Conservation (phyloP, 1,140 invertebrate species). For the Phenacoccus solenopsis region DNA sequence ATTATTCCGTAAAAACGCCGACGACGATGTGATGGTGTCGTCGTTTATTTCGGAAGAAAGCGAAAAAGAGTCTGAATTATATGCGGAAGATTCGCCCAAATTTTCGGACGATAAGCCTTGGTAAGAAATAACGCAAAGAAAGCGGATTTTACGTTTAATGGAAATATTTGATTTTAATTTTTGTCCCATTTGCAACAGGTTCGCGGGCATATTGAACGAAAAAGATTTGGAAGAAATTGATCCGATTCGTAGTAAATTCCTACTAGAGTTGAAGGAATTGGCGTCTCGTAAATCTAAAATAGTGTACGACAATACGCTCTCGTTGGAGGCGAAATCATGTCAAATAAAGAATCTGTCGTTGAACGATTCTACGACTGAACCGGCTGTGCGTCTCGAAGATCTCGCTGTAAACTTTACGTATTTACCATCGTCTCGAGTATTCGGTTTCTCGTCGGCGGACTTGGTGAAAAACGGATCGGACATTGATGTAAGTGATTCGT, state of each 20-base stretch:
- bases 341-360: slow-evolving; percentile 7
- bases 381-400: slow-evolving; percentile 10
- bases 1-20: background rate
- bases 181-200: slow-evolving; percentile 76
- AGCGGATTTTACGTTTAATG: slow-evolving; percentile 43
- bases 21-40: slow-evolving; percentile 40
- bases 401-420: background rate
- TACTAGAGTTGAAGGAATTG: background rate
- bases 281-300: slow-evolving; percentile 10
- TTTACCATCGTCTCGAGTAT: slow-evolving; percentile 71
- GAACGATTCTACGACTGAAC: slow-evolving; percentile 4
- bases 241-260: slow-evolving; percentile 7
- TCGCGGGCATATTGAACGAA: slow-evolving; percentile 54
- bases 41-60: slow-evolving; percentile 69
- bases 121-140: slow-evolving; percentile 46
- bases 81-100: slow-evolving; percentile 91
- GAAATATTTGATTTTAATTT: slow-evolving; percentile 90
- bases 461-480: slow-evolving; percentile 94
- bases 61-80: slow-evolving; percentile 94
- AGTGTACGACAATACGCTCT: background rate
- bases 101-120: slow-evolving; percentile 55
- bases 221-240: slow-evolving; percentile 13
- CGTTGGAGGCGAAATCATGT: slow-evolving; percentile 9
- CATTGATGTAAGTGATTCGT: slow-evolving; percentile 93
- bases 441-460: slow-evolving; percentile 80